Percentiles rank a stretch among this genome's conserved stretches.
These are phyloP conservation scores for Drosophila tristis DNA, from an alignment of 1,140 invertebrate genomes.

Conservation along the genomic window DNA sequence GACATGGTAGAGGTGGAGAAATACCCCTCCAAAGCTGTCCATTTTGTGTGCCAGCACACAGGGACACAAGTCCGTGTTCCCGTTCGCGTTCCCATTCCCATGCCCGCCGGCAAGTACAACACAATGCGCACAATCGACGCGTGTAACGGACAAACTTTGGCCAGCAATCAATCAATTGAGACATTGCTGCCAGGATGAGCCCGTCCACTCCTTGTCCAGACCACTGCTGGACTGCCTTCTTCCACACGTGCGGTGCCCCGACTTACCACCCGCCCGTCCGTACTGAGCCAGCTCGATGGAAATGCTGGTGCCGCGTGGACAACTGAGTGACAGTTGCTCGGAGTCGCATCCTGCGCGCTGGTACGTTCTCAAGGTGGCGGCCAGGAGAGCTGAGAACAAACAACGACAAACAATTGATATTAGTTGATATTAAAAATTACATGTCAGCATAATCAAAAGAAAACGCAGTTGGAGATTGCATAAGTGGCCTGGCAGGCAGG, in stretches of 20 bases:
- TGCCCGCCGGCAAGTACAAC: constrained; percentile 53
- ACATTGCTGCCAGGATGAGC: constrained; percentile 34
- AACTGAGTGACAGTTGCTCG: constrained; percentile 91
- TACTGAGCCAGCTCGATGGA: constrained; percentile 87
- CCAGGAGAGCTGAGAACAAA: constrained; percentile 89
- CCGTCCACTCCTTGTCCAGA: constrained; percentile 39
- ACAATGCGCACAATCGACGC: constrained; percentile 63
- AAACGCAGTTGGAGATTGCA: no score
- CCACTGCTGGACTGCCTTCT: no score
- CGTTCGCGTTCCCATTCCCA: no score
- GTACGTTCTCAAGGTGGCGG: constrained; percentile 94
- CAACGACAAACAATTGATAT: background rate
- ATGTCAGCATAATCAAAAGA: no score
- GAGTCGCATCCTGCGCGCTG: constrained; percentile 94
- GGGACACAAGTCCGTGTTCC: constrained; percentile 13
- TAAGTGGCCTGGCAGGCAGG: no score
- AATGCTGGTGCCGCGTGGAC: constrained; percentile 93
- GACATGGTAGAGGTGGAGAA: background rate
- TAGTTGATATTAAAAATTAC: no score
- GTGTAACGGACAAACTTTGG: constrained; percentile 66
- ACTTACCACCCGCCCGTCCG: constrained; percentile 73
- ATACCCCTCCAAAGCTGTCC: no score
- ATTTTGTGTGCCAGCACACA: background rate
- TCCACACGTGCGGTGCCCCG: no score
- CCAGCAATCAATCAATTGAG: constrained; percentile 67